Percentiles rank a stretch among this genome's conserved stretches.
phyloP scores from a whole-genome alignment of 2,797 vertebrate genomes.

The Ficedula albicollis region DNA sequence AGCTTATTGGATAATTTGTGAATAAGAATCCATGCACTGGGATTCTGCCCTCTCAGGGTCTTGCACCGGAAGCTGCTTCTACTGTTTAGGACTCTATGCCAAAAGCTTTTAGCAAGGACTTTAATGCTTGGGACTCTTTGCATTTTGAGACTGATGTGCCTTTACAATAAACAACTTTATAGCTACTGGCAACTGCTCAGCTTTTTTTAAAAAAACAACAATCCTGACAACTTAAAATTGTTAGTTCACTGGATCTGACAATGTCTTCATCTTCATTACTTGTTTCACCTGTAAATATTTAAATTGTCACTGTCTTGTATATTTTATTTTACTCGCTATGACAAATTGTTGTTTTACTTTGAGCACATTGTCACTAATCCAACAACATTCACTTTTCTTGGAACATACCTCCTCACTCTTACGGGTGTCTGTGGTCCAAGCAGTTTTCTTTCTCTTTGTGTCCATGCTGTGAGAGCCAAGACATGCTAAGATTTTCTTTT shows the following conservation, averaged over 20 bases:
- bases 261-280: neutral
- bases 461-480: neutral
- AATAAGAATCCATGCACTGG: too few relatives aligned
- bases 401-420: neutral
- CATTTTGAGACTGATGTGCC: too few relatives aligned
- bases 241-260: neutral
- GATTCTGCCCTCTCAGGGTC: too few relatives aligned
- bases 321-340: neutral
- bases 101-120: too few relatives aligned
- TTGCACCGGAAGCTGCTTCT: too few relatives aligned
- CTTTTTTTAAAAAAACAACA: too few relatives aligned
- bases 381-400: neutral
- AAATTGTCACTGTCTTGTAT: neutral
- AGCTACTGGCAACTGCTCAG: too few relatives aligned
- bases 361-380: neutral
- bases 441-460: neutral
- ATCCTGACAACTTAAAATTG: neutral
- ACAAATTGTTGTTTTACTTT: constrained; percentile 6
- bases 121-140: too few relatives aligned
- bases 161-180: too few relatives aligned
- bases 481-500: neutral
- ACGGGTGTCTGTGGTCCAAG: neutral
- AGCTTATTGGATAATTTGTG: too few relatives aligned
- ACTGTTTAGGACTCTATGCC: too few relatives aligned
- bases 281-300: constrained; percentile 43